These are phyloP conservation scores for Drosophila quinaria DNA, from an alignment of 2,888 invertebrate species.

Conservation along the genomic window DNA sequence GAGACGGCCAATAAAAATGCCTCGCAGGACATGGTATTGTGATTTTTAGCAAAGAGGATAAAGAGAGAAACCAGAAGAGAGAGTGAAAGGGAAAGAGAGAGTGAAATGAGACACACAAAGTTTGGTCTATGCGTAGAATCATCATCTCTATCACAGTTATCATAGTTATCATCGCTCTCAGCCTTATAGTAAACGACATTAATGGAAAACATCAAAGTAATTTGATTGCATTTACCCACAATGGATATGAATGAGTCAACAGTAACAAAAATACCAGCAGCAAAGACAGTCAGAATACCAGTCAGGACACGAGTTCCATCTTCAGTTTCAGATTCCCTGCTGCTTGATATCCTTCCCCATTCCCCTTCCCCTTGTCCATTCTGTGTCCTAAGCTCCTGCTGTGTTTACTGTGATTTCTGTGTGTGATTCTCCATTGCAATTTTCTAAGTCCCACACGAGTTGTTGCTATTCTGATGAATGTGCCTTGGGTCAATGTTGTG, in stretches of 20 bases:
- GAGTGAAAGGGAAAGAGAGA: constrained; percentile 21
- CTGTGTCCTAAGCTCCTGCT: constrained; percentile 5
- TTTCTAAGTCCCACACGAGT: constrained; percentile 23
- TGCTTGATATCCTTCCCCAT: constrained; percentile 48
- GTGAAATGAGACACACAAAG: constrained; percentile 46
- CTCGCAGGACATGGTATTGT: constrained; percentile 52
- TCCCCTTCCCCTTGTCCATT: not conserved
- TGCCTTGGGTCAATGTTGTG: constrained; percentile 23
- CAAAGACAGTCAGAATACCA: constrained; percentile 27
- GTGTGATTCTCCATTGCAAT: constrained; percentile 17
- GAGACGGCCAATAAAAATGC: constrained; percentile 52
- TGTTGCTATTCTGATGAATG: not conserved
- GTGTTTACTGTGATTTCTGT: not conserved
- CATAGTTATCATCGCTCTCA: constrained; percentile 56
- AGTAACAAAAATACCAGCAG: constrained; percentile 21
- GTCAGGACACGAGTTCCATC: not conserved
- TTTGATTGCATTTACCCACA: constrained; percentile 79
- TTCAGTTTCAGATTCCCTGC: constrained; percentile 16
- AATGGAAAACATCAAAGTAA: constrained; percentile 82
- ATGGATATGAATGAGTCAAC: constrained; percentile 70
- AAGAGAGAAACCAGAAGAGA: not conserved
- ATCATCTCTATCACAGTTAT: constrained; percentile 54
- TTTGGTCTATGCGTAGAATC: constrained; percentile 31
- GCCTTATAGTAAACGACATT: constrained; percentile 79
- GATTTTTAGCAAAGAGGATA: constrained; percentile 58